Percentiles rank a stretch among this genome's conserved stretches.
These are phyloP conservation scores for Archilochus colubris DNA, from an alignment of 2,113 vertebrate genomes.

Conservation along the genomic window DNA sequence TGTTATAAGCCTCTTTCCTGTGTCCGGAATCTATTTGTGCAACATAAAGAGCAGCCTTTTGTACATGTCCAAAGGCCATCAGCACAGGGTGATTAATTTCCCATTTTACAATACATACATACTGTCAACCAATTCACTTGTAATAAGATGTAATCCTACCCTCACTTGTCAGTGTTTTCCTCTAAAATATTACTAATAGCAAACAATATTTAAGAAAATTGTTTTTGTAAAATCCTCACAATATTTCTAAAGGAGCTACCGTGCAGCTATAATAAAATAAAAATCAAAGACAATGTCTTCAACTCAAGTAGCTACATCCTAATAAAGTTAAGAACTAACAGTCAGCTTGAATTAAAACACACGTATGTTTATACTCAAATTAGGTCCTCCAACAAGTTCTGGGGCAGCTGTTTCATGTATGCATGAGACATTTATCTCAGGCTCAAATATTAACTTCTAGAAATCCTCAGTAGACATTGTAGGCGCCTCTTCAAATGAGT, in stretches of 20 bases:
- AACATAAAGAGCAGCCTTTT: slow-evolving; percentile 44
- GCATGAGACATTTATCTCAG: slow-evolving; percentile 4
- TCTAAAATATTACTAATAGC: not conserved
- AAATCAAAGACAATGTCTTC: slow-evolving; percentile 37
- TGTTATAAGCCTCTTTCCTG: slow-evolving; percentile 80
- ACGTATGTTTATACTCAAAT: slow-evolving; percentile 40
- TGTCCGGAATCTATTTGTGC: slow-evolving; percentile 71
- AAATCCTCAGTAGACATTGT: slow-evolving; percentile 15
- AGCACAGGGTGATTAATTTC: slow-evolving; percentile 16
- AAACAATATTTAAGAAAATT: not conserved
- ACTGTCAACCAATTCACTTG: not conserved
- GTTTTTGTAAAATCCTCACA: slow-evolving; percentile 7
- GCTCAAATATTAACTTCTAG: slow-evolving; percentile 5
- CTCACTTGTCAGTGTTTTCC: not conserved
- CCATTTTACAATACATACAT: not conserved
- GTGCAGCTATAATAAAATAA: slow-evolving; percentile 29
- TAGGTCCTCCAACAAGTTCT: slow-evolving; percentile 53
- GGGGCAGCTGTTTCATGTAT: slow-evolving; percentile 27
- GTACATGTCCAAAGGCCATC: slow-evolving; percentile 39
- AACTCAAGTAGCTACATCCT: slow-evolving; percentile 50
- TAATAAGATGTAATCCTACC: not conserved
- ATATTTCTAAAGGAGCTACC: not conserved
- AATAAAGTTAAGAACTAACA: slow-evolving; percentile 51
- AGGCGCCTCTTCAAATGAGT: not conserved
- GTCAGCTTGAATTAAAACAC: slow-evolving; percentile 16